Evolutionary conservation across 2,888 invertebrate species (phyloP).

Genomic region (Leptogaster cylindrica): DNA sequence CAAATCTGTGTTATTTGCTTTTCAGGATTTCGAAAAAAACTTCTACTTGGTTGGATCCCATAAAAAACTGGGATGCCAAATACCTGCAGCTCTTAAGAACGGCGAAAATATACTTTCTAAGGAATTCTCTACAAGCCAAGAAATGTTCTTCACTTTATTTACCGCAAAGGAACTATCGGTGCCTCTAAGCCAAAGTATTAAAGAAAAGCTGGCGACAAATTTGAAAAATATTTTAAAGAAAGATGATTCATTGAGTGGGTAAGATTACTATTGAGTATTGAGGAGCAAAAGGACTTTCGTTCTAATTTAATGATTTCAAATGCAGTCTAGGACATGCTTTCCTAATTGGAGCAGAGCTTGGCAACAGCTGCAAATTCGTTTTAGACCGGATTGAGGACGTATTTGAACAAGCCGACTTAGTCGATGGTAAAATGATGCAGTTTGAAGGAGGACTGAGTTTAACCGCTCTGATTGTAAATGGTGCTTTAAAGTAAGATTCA

Average conservation of each 20-base stretch:
- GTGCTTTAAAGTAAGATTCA: constrained; percentile 63
- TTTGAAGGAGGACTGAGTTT: constrained; percentile 90
- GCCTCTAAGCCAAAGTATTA: constrained; percentile 70
- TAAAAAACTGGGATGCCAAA: constrained; percentile 65
- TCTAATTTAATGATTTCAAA: constrained; percentile 21
- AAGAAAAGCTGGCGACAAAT: constrained; percentile 73
- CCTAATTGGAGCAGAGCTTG: constrained; percentile 78
- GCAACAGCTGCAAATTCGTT: constrained; percentile 67
- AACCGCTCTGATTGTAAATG: constrained; percentile 70
- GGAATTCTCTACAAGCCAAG: constrained; percentile 70
- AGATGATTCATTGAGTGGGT: constrained; percentile 80
- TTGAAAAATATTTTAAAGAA: constrained; percentile 80
- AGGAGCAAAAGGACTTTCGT: neutral
- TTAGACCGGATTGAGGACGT: constrained; percentile 86
- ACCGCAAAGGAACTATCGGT: constrained; percentile 73
- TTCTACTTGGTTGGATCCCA: constrained; percentile 73
- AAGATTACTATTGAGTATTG: constrained; percentile 51
- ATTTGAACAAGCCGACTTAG: constrained; percentile 94
- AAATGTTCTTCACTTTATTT: constrained; percentile 77
- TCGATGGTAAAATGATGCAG: constrained; percentile 84
- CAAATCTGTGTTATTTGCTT: neutral
- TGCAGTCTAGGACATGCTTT: constrained; percentile 84
- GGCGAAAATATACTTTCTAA: constrained; percentile 69
- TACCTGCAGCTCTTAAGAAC: constrained; percentile 56
- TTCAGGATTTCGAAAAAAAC: constrained; percentile 64